Percentiles rank a stretch among this genome's conserved stretches.
Evolutionary conservation across 2,888 invertebrate genomes (phyloP).

Genomic region (Drosophila recens): DNA sequence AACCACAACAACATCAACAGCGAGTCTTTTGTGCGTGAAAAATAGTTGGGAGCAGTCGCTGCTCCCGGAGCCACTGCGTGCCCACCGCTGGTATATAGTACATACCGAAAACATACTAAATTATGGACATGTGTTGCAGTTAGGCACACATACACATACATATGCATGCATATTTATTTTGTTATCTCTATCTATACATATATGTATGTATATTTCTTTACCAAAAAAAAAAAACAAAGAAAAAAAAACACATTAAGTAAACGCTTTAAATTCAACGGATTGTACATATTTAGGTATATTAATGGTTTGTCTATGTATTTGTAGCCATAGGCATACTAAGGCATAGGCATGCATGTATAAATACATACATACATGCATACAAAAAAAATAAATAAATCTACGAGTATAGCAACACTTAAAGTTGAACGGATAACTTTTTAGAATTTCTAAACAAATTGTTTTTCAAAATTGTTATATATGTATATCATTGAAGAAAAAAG

Average conservation of each 20-base stretch:
- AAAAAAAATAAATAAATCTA: neutral
- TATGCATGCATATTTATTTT: conserved; percentile 6
- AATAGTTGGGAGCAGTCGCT: no score
- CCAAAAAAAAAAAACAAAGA: neutral
- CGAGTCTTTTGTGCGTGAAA: no score
- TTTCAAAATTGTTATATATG: conserved; percentile 40
- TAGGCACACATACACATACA: neutral
- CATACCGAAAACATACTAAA: conserved; percentile 6
- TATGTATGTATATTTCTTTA: conserved; percentile 1
- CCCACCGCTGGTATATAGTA: neutral
- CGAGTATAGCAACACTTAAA: neutral
- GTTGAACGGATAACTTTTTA: conserved; percentile 36
- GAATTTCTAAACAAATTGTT: conserved; percentile 49
- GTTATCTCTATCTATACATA: conserved; percentile 9
- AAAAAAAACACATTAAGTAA: neutral
- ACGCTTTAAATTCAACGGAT: conserved; percentile 18
- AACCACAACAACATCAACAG: no score
- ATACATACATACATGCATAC: neutral
- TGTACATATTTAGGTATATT: conserved; percentile 14
- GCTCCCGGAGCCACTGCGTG: no score
- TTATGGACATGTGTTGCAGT: neutral
- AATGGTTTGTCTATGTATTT: conserved; percentile 15
- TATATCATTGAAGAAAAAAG: conserved; percentile 6
- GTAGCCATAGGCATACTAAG: conserved; percentile 21
- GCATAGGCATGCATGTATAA: conserved; percentile 10